Base-by-base conservation (phyloP, 2,797 vertebrate species). In the Carduelis carduelis region DNA sequence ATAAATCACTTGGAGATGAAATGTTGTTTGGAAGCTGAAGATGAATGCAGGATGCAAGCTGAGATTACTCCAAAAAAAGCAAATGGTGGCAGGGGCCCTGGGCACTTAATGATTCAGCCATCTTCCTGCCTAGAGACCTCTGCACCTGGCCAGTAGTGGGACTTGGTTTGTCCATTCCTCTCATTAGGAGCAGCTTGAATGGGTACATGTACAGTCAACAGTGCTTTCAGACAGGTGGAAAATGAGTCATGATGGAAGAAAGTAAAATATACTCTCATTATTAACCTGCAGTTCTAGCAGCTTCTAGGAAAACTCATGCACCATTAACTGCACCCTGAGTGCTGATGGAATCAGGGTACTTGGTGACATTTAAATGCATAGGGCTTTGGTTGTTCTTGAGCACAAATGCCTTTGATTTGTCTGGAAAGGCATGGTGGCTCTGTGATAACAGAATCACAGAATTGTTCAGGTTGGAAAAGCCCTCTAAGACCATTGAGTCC, bases 141-240 rank as follows among this genome's bases (percentile, higher is more conserved):
- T 12, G 53, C 23, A 34, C 12, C 21, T 4, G 8, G 57, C 43
- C 43, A 59, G 63, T 1, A 1, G 35, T 53, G 44, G 35, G 49
- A 39, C 50, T 63, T 22, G 76, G 82, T 95, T 96, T 95, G 72
- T 76, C 74, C 4, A 4, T 49, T 76, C n/a, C 43, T 44, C 79
- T 94, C 88, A 95, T 93, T 96, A 95, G 63, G 43, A 91, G 59
- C 72, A 80, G 69, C 78, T 65, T 79, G 72, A 94, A 27, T 72
- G 77, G 79, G 56, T 71, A 87, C 60, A 86, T 79, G 46, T 22
- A 95, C 26, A 49, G 84, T 95, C 92, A 96, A 93, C 77, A 94
- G 52, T 47, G 59, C 41, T 46, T 70, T 34, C 4, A 20, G 77
- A 70, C 79, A 84, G 82, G 72, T 50, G 79, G 79, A 63, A 74